These are phyloP conservation scores for Acanthiza pusilla DNA, from an alignment of 2,797 vertebrate species.

Conservation along the genomic window DNA sequence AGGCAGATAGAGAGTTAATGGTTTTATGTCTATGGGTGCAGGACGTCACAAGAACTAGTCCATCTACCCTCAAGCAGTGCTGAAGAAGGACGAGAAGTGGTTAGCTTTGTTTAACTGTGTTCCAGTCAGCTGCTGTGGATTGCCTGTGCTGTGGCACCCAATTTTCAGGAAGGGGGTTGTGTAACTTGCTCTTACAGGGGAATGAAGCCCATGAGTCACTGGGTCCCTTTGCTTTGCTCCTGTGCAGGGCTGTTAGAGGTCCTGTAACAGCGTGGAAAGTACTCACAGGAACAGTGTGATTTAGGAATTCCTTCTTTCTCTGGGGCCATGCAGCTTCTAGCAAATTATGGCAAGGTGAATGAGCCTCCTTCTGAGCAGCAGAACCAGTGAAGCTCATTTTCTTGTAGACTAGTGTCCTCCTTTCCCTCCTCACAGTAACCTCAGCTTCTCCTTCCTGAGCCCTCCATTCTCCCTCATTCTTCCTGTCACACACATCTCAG, in stretches of 20 bases:
- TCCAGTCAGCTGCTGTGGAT: background rate
- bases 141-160: background rate
- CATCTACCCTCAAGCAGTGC: background rate
- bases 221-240: background rate
- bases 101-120: background rate
- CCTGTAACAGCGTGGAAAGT: background rate
- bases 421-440: background rate
- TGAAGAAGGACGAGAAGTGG: background rate
- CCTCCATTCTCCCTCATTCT: background rate
- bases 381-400: background rate
- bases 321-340: background rate
- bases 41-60: background rate
- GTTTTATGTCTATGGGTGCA: background rate
- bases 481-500: background rate
- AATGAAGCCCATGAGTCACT: background rate
- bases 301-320: background rate
- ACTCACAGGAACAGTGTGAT: background rate
- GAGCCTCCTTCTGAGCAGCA: background rate
- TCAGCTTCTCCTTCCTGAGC: slow-evolving; percentile 3
- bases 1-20: background rate
- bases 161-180: background rate
- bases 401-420: background rate
- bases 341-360: background rate
- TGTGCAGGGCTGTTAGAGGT: background rate
- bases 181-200: background rate